Evolutionary conservation across 2,113 vertebrate species (phyloP).

Genomic region (Bettongia penicillata): DNA sequence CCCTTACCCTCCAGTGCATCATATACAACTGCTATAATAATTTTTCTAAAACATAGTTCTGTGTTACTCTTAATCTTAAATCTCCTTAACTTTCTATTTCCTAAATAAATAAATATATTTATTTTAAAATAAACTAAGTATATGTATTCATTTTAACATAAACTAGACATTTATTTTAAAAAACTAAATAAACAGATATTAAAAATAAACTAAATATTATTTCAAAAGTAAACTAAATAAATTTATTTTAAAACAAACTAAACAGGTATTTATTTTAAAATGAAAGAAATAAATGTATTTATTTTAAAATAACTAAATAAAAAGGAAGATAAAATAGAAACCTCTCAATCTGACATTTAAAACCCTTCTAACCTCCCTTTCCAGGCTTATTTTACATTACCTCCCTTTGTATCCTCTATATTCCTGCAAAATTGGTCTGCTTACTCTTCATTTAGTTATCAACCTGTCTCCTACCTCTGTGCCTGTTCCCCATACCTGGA

Average conservation of each 20-base stretch:
- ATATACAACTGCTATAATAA: background rate
- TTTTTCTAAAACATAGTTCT: background rate
- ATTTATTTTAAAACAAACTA: no score
- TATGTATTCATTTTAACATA: background rate
- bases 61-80: background rate
- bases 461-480: background rate
- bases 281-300: no score
- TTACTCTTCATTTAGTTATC: background rate
- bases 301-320: background rate
- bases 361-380: background rate
- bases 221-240: no score
- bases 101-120: background rate
- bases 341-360: background rate
- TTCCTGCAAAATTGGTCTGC: background rate
- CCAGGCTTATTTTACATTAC: background rate
- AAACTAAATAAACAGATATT: no score
- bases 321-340: background rate
- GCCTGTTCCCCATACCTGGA: background rate
- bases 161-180: no score
- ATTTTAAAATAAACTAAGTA: background rate
- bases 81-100: background rate
- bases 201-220: no score
- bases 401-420: background rate
- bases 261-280: no score
- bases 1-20: background rate